Evolutionary conservation across 1,140 invertebrate species (phyloP), one percentile per base, ranked within the genome.

Genomic region (Lepidurus couesii): DNA sequence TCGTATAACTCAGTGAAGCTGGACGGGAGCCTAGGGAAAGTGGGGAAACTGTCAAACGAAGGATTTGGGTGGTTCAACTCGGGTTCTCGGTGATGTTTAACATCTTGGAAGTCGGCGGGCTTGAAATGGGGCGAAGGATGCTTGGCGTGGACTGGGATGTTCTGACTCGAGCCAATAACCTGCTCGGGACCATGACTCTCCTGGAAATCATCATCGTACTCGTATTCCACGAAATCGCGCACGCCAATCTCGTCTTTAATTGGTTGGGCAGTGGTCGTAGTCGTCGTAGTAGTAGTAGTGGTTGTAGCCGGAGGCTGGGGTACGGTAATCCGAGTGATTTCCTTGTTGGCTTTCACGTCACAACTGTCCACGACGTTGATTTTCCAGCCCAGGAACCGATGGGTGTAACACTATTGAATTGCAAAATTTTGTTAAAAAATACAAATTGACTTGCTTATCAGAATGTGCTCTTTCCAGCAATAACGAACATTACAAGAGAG

Each of bases 381-480:
- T 85, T 95, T 96, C 94, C 95, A 97, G 45, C 96, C 96, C 77
- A 98, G 88, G 83, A 96, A 91, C 47, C 95, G 92, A 85, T 97
- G 94, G 10, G 93, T 93, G 86, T 92, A 97, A 84, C 95, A 97
- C 92, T 96, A 85, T 42, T 87, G 86, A 80, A 80, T 81, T 44
- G 21, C 1, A 75, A 10, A 74, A 9, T 16, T 34, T 77, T 44
- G 11, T 8, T 5, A 24, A 26, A 26, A 43, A 21, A 53, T 11
- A 65, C 44, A 16, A 42, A 47, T n/a, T n/a, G n/a, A 26, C 1
- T 78, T 21, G 34, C 34, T 34, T 34, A 0, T 34, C 3, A 34
- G 34, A 4, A 1, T 34, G 34, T 34, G 34, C 4, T 2, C 34
- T 3, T 34, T 34, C 34, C 34, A 34, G 34, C 34, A 34, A 34